Evolutionary conservation across 2,888 invertebrate genomes (phyloP).

Genomic region (Amblyjoppa fuscipennis): DNA sequence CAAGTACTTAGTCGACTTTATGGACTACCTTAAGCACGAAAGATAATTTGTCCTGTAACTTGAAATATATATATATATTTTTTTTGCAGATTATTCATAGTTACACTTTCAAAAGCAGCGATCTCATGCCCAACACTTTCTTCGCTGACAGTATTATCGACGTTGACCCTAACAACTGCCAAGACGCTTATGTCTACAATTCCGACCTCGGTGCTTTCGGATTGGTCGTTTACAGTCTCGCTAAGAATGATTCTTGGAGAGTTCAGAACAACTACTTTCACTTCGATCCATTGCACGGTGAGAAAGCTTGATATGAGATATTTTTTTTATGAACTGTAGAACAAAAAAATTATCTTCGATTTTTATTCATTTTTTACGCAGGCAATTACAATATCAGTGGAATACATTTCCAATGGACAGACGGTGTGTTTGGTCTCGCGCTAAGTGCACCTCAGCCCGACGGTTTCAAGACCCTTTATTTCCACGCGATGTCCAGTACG

Average conservation of each 20-base stretch:
- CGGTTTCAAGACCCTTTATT: conserved; percentile 90
- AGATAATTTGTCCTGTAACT: not conserved
- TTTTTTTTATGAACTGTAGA: not conserved
- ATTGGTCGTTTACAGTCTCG: conserved; percentile 91
- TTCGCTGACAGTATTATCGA: conserved; percentile 93
- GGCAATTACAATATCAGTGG: conserved; percentile 93
- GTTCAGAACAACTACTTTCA: conserved; percentile 93
- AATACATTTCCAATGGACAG: conserved; percentile 94
- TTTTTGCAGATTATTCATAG: conserved; percentile 86
- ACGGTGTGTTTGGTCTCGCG: conserved; percentile 92
- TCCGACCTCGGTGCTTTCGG: conserved; percentile 92
- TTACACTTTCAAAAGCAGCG: conserved; percentile 89
- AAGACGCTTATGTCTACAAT: conserved; percentile 91
- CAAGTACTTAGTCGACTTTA: no score
- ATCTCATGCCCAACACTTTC: conserved; percentile 91
- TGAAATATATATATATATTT: not conserved
- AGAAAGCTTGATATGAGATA: conserved; percentile 14
- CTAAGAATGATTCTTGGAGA: conserved; percentile 92
- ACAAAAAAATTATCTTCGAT: not conserved
- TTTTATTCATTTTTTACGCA: conserved; percentile 76
- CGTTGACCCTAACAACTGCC: conserved; percentile 89
- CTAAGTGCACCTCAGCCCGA: conserved; percentile 87
- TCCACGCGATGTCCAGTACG: conserved; percentile 93
- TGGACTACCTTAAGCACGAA: not conserved
- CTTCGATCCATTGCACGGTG: conserved; percentile 90